These are phyloP conservation scores for Lordiphosa collinella DNA, from an alignment of 1,140 invertebrate genomes.

Conservation along the genomic window DNA sequence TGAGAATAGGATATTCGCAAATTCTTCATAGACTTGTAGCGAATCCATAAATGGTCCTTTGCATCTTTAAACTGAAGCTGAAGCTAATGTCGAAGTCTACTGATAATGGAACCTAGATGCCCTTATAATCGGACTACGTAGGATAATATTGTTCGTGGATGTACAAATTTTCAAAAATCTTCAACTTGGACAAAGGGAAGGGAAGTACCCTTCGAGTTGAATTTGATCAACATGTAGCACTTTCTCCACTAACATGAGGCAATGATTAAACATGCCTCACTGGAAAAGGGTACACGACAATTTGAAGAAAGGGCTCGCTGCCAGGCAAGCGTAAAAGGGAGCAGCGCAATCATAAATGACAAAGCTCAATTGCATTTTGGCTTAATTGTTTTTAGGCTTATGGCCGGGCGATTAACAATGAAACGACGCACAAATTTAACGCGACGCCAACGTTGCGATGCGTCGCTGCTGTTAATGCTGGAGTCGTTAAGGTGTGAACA, in stretches of 20 bases:
- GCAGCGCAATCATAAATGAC: slow-evolving; percentile 61
- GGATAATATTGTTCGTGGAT: no score
- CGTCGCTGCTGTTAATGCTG: slow-evolving; percentile 10
- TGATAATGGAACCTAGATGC: no score
- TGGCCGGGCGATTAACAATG: slow-evolving; percentile 68
- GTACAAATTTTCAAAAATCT: no score
- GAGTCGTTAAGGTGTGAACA: slow-evolving; percentile 46
- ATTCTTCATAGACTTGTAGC: no score
- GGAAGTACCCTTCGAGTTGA: no score
- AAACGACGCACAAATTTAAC: slow-evolving; percentile 64
- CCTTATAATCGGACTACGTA: no score
- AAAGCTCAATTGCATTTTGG: slow-evolving; percentile 78
- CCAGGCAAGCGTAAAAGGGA: slow-evolving; percentile 3
- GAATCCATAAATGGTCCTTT: no score
- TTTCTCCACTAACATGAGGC: neutral
- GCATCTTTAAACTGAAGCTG: no score
- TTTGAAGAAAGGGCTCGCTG: slow-evolving; percentile 19
- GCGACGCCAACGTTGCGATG: slow-evolving; percentile 50
- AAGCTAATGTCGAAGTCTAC: no score
- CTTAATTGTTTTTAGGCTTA: slow-evolving; percentile 74
- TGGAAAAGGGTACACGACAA: neutral
- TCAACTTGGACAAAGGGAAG: no score
- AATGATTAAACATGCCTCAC: neutral
- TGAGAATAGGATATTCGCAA: no score
- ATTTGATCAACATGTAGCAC: no score